These are phyloP conservation scores for Sebastes miniatus DNA, from an alignment of 2,797 vertebrate genomes.

Conservation along the genomic window DNA sequence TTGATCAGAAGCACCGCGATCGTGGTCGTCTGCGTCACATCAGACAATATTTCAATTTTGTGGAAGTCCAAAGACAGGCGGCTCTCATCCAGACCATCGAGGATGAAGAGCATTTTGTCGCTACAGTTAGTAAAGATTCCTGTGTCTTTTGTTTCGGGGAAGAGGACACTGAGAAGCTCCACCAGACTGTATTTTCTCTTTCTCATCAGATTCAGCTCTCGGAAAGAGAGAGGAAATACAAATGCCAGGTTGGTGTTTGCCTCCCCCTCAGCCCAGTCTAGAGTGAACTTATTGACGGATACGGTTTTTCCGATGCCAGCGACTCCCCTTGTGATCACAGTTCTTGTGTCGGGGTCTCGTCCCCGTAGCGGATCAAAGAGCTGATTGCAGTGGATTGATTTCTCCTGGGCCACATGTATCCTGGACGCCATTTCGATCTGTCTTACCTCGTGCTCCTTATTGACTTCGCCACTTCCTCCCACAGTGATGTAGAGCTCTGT, in stretches of 20 bases:
- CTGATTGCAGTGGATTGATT: slow-evolving; percentile 60
- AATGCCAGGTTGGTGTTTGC: slow-evolving; percentile 64
- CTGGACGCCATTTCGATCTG: slow-evolving; percentile 54
- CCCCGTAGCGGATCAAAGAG: slow-evolving; percentile 49
- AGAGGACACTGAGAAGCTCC: slow-evolving; percentile 54
- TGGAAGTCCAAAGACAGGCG: slow-evolving; percentile 66
- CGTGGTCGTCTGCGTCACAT: slow-evolving; percentile 30
- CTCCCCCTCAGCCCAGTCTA: slow-evolving; percentile 73
- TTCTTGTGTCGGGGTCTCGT: slow-evolving; percentile 33
- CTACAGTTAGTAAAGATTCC: slow-evolving; percentile 23
- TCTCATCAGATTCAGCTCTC: slow-evolving; percentile 70
- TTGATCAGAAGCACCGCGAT: slow-evolving; percentile 63
- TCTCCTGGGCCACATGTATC: slow-evolving; percentile 36
- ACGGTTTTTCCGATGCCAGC: slow-evolving; percentile 78
- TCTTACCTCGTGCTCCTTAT: slow-evolving; percentile 71
- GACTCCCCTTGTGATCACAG: slow-evolving; percentile 71
- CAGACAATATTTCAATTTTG: slow-evolving; percentile 52
- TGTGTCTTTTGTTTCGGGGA: slow-evolving; percentile 56
- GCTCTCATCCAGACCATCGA: slow-evolving; percentile 76
- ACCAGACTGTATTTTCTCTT: slow-evolving; percentile 37
- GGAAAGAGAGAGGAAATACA: slow-evolving; percentile 70
- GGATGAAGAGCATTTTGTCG: slow-evolving; percentile 64
- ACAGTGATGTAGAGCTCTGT: slow-evolving; percentile 71
- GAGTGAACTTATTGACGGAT: slow-evolving; percentile 63
- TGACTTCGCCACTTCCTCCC: slow-evolving; percentile 52